A percentile compares a stretch with the other conserved stretches of the same genome.
These are phyloP conservation scores for human (Homo sapiens) DNA, from an alignment of 2,113 vertebrate genomes.

Conservation along the genomic window DNA sequence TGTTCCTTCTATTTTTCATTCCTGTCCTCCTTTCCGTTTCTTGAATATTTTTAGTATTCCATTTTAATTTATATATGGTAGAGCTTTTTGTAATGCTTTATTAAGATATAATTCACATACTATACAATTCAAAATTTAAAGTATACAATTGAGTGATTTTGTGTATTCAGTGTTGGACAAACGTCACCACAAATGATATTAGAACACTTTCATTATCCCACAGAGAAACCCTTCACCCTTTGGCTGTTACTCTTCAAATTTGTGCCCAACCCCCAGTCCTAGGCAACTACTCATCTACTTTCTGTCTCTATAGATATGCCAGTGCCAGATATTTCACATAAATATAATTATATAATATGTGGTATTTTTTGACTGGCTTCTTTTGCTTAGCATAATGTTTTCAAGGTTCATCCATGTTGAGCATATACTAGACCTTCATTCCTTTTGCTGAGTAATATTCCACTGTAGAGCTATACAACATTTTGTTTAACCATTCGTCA, in stretches of 20 bases:
- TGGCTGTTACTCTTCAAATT: not conserved
- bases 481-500: not conserved
- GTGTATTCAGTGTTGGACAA: not conserved
- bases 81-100: not conserved
- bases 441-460: not conserved
- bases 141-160: not conserved
- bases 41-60: not conserved
- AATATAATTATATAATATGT: not conserved
- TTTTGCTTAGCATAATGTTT: not conserved
- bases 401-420: not conserved
- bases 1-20: not conserved
- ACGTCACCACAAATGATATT: not conserved
- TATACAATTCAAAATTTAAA: not conserved
- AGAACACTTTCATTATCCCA: not conserved
- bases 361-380: not conserved
- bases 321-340: not conserved
- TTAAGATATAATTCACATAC: not conserved
- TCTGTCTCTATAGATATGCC: not conserved
- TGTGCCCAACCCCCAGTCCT: too few species aligned
- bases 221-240: not conserved
- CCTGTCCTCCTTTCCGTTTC: not conserved
- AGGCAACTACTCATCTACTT: not conserved
- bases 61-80: not conserved
- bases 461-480: not conserved
- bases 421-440: not conserved